A percentile compares a stretch with the other conserved stretches of the same genome.
Conservation (phyloP, 1,140 invertebrate genomes). For the Arion vulgaris region DNA sequence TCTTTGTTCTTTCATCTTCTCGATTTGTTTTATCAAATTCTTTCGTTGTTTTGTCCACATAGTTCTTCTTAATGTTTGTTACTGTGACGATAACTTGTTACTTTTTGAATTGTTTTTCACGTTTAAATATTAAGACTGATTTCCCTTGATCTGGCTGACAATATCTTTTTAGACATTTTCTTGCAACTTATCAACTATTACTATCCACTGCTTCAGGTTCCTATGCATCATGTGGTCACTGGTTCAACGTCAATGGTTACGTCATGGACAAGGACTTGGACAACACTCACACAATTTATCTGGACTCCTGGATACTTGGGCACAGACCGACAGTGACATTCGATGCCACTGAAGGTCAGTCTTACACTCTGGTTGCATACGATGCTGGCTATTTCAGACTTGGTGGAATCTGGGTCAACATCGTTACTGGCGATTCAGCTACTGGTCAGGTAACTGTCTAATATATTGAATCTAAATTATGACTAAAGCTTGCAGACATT, state of each 20-base stretch:
- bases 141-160: too few relatives aligned
- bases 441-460: neutral
- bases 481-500: neutral
- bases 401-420: conserved; percentile 17
- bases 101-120: neutral
- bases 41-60: too few relatives aligned
- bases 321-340: neutral
- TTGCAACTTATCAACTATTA: too few relatives aligned
- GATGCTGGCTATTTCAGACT: conserved; percentile 22
- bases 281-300: conserved; percentile 26
- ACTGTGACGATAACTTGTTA: neutral
- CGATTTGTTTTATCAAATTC: too few relatives aligned
- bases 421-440: neutral
- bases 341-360: neutral
- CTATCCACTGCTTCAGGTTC: too few relatives aligned
- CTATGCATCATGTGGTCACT: conserved; percentile 3
- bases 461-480: neutral
- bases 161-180: too few relatives aligned
- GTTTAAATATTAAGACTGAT: too few relatives aligned
- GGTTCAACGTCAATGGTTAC: neutral
- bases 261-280: conserved; percentile 7
- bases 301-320: neutral
- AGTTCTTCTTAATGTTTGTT: too few relatives aligned
- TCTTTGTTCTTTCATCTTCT: too few relatives aligned
- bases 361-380: conserved; percentile 13